A percentile compares a stretch with the other conserved stretches of the same genome.
These are phyloP conservation scores for Thumatha senex DNA, from an alignment of 2,888 invertebrate species.

Conservation along the genomic window DNA sequence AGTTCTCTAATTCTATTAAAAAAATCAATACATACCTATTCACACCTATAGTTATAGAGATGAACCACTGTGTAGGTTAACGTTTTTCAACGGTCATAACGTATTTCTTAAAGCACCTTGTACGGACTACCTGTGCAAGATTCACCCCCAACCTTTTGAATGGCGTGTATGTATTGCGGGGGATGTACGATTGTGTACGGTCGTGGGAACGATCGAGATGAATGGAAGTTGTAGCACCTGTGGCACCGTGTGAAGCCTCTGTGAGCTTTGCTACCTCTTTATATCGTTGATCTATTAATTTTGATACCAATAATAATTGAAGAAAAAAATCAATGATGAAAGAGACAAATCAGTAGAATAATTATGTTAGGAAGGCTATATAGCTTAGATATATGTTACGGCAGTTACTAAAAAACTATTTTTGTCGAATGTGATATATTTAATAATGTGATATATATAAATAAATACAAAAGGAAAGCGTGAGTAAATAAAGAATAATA, in stretches of 20 bases:
- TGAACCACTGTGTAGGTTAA: conserved; percentile 23
- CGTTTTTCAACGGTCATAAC: conserved; percentile 61
- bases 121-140: conserved; percentile 61
- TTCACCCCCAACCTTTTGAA: conserved; percentile 70
- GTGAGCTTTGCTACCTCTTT: conserved; percentile 15
- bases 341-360: not conserved
- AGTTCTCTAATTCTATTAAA: no score
- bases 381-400: no score
- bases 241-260: conserved; percentile 42
- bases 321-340: no score
- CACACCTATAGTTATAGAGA: conserved; percentile 11
- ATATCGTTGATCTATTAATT: not conserved
- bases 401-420: no score
- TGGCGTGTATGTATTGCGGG: conserved; percentile 57
- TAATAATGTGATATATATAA: no score
- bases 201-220: conserved; percentile 64
- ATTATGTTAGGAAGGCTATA: not conserved
- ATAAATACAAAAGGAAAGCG: no score
- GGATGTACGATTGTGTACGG: conserved; percentile 61
- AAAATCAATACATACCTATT: not conserved
- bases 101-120: conserved; percentile 56
- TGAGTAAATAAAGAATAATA: no score
- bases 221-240: conserved; percentile 71
- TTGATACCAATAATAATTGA: not conserved
- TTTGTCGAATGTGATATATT: no score